phyloP scores from a whole-genome alignment of 2,888 invertebrate genomes.

The Nemapogon koenigi region DNA sequence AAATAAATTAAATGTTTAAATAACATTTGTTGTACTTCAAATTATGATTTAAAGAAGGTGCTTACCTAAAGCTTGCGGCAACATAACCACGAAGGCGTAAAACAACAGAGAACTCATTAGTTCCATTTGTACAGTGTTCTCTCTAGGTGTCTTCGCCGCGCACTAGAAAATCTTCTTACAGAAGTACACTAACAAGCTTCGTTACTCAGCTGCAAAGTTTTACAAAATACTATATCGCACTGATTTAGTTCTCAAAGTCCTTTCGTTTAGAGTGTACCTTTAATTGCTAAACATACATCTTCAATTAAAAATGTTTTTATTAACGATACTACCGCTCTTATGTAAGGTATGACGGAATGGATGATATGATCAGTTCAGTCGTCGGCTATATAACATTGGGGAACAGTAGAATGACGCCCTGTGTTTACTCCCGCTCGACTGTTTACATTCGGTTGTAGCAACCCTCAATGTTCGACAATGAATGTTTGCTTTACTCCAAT shows the following conservation, averaged over 20 bases:
- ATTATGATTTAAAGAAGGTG: no score
- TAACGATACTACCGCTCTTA: no score
- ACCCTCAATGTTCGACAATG: constrained; percentile 30
- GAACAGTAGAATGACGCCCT: no score
- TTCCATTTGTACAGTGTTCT: constrained; percentile 41
- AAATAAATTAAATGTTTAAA: no score
- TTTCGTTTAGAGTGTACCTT: no score
- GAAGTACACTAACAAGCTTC: constrained; percentile 56
- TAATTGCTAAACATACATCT: no score
- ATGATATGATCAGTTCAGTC: no score
- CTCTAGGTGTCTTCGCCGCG: constrained; percentile 39
- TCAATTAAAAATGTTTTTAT: no score
- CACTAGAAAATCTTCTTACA: constrained; percentile 45
- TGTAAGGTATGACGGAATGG: no score
- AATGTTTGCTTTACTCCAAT: constrained; percentile 38
- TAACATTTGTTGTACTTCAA: no score
- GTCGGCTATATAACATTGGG: no score
- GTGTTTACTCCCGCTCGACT: constrained; percentile 15
- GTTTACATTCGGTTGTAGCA: constrained; percentile 15
- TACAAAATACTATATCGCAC: constrained; percentile 39
- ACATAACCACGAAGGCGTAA: constrained; percentile 31
- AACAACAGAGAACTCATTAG: constrained; percentile 53
- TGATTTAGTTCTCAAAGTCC: no score
- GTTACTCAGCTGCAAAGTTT: constrained; percentile 39
- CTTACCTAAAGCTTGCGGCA: constrained; percentile 40